Evolutionary conservation across 2,113 vertebrate genomes (phyloP).

Genomic region (Equus przewalskii): DNA sequence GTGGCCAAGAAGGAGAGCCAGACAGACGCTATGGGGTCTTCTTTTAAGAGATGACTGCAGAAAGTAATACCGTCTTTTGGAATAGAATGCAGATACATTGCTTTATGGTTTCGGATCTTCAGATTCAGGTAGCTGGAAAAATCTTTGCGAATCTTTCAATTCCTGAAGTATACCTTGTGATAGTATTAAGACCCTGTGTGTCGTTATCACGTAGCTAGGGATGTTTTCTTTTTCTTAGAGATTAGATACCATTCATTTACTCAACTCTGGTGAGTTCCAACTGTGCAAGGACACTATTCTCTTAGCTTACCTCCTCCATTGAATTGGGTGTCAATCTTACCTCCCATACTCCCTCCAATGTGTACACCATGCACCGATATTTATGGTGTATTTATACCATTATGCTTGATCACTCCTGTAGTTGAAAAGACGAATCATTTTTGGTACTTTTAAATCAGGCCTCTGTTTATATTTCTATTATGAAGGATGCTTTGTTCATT

Average conservation of each 20-base stretch:
- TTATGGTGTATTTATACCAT: background rate
- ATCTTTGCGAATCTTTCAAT: background rate
- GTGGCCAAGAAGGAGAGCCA: background rate
- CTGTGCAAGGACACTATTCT: background rate
- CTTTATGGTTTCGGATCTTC: background rate
- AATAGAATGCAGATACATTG: background rate
- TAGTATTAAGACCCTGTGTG: background rate
- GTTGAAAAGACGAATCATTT: background rate
- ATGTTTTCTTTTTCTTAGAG: background rate
- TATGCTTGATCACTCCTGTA: background rate
- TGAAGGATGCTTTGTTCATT: background rate
- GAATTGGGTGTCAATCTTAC: background rate
- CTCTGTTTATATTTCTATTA: background rate
- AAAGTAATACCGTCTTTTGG: background rate
- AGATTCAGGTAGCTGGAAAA: background rate
- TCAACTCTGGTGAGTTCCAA: background rate
- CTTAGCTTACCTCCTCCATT: background rate
- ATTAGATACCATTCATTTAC: background rate
- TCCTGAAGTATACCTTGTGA: too few relatives aligned
- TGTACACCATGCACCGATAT: too few relatives aligned
- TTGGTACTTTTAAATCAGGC: background rate
- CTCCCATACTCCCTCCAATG: rapidly evolving
- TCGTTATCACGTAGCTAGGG: background rate
- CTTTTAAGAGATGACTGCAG: background rate
- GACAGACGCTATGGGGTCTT: rapidly evolving